These are phyloP conservation scores for Ochlodes sylvanus DNA, from an alignment of 2,888 invertebrate genomes.

Conservation along the genomic window DNA sequence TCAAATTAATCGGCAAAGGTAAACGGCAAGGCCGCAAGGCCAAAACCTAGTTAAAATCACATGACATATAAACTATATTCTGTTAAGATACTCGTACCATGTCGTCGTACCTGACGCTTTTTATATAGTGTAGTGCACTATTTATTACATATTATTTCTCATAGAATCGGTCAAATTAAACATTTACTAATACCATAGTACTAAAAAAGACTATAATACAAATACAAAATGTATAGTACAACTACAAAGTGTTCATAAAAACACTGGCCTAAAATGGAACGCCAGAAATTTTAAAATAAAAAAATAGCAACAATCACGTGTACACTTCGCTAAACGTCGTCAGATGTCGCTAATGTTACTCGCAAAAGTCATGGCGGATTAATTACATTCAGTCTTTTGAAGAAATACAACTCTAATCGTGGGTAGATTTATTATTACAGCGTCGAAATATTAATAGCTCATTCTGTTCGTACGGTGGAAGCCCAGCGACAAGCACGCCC, in stretches of 20 bases:
- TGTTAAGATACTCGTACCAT: conserved; percentile 33
- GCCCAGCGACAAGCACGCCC: conserved; percentile 62
- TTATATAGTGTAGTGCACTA: too few relatives aligned
- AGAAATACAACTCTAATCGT: conserved; percentile 73
- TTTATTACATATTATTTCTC: too few relatives aligned
- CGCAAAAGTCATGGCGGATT: conserved; percentile 81
- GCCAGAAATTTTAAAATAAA: conserved; percentile 60
- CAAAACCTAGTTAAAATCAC: conserved; percentile 45
- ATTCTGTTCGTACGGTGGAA: conserved; percentile 67
- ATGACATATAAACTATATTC: conserved; percentile 51
- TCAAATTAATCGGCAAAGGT: conserved; percentile 32
- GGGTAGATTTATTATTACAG: conserved; percentile 79
- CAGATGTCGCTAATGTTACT: conserved; percentile 80
- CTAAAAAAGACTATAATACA: too few relatives aligned
- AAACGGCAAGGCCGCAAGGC: neutral
- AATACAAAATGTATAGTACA: too few relatives aligned
- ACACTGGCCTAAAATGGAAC: conserved; percentile 72
- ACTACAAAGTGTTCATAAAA: neutral
- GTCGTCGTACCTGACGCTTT: too few relatives aligned
- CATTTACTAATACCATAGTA: too few relatives aligned
- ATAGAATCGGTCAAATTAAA: conserved; percentile 1
- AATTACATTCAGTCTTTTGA: conserved; percentile 77
- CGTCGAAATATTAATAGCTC: conserved; percentile 70
- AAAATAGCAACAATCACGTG: conserved; percentile 76
- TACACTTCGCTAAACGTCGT: conserved; percentile 60